phyloP scores from a whole-genome alignment of 2,888 invertebrate genomes.

The Cephus sareptanus region DNA sequence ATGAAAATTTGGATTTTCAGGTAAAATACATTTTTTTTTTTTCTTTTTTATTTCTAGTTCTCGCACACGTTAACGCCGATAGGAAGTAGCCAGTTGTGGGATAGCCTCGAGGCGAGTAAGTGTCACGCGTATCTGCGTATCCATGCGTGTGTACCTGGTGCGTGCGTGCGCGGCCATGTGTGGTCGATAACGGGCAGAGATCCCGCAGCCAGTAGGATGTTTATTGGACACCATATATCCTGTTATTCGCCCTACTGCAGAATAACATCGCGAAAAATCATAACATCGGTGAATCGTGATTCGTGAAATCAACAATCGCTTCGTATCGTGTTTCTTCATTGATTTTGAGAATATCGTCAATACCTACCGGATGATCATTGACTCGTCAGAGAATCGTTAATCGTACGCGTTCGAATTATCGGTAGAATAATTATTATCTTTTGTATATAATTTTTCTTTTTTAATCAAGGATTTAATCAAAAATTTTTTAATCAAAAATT shows the following conservation, averaged over 20 bases:
- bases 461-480: not conserved
- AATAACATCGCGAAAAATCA: slow-evolving; percentile 44
- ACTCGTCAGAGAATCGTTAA: not conserved
- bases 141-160: slow-evolving; percentile 14
- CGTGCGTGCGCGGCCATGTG: slow-evolving; percentile 40
- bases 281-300: slow-evolving; percentile 33
- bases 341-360: slow-evolving; percentile 8
- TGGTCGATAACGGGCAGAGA: slow-evolving; percentile 55
- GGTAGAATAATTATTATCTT: not conserved
- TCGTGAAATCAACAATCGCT: not conserved
- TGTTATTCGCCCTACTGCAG: slow-evolving; percentile 62
- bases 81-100: not conserved
- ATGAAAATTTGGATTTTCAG: not conserved
- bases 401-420: not conserved
- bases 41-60: not conserved
- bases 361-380: slow-evolving; percentile 15
- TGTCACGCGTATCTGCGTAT: slow-evolving; percentile 14
- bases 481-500: not conserved
- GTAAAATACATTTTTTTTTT: not conserved
- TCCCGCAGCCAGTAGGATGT: slow-evolving; percentile 48
- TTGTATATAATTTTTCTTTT: not conserved
- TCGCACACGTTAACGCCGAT: not conserved
- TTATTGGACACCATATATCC: slow-evolving; percentile 66
- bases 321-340: slow-evolving; percentile 10
- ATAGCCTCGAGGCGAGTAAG: not conserved